These are phyloP conservation scores for Volucella inanis DNA, from an alignment of 2,888 invertebrate species.

Conservation along the genomic window DNA sequence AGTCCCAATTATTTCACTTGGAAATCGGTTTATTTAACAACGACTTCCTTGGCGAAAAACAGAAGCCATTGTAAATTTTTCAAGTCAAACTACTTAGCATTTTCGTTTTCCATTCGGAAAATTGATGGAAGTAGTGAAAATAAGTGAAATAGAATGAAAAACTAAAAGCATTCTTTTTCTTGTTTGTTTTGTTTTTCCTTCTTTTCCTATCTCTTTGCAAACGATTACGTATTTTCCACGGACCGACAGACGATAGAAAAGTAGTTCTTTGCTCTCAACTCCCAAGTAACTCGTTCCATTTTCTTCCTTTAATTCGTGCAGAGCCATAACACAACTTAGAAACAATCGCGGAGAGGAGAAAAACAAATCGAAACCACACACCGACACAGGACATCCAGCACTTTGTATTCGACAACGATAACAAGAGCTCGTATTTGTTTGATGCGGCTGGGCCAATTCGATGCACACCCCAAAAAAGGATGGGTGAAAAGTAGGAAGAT, in stretches of 20 bases:
- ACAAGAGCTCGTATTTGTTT: constrained; percentile 15
- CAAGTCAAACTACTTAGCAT: constrained; percentile 24
- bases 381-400: neutral
- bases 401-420: constrained; percentile 36
- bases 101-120: constrained; percentile 34
- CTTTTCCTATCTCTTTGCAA: neutral
- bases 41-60: constrained; percentile 1
- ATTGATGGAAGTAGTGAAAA: constrained; percentile 22
- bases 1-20: neutral
- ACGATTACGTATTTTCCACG: neutral
- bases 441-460: neutral
- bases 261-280: constrained; percentile 62
- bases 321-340: constrained; percentile 26
- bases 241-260: constrained; percentile 14
- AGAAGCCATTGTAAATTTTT: constrained; percentile 34
- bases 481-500: neutral
- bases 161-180: constrained; percentile 13
- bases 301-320: neutral
- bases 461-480: constrained; percentile 23
- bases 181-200: too few species aligned
- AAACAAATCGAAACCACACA: constrained; percentile 56
- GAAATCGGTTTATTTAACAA: neutral
- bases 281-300: constrained; percentile 47
- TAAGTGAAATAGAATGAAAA: constrained; percentile 8
- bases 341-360: constrained; percentile 47